Evolutionary conservation across 2,113 vertebrate genomes (phyloP).

Genomic region (Rhea americana): DNA sequence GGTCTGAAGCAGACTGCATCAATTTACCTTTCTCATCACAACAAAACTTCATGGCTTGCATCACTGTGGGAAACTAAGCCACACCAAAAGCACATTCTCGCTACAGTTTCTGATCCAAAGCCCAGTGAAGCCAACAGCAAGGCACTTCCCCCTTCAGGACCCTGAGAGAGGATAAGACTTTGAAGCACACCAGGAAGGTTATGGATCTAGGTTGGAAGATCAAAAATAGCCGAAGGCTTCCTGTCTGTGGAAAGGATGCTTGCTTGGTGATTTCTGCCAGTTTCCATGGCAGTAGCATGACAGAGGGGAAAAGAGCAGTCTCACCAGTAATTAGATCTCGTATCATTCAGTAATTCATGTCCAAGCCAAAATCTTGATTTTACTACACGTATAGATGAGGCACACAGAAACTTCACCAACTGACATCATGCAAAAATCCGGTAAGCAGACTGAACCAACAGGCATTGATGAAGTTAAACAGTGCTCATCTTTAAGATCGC

Average conservation of each 20-base stretch:
- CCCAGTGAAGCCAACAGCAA: background rate
- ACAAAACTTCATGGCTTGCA: background rate
- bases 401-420: background rate
- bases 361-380: background rate
- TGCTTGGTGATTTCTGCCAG: fast-evolving
- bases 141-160: background rate
- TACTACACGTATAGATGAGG: background rate
- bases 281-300: background rate
- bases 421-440: background rate
- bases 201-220: background rate
- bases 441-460: background rate
- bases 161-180: background rate
- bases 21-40: background rate
- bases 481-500: background rate
- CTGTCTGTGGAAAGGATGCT: background rate
- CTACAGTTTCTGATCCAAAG: background rate
- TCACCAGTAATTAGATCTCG: background rate
- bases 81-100: background rate
- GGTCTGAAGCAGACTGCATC: background rate
- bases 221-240: background rate
- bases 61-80: background rate
- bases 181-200: background rate
- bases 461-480: background rate
- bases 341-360: background rate
- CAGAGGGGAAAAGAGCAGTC: background rate